A percentile compares a stretch with the other conserved stretches of the same genome.
Evolutionary conservation across 2,113 vertebrate genomes (phyloP).

Genomic region (Thomomys bottae): DNA sequence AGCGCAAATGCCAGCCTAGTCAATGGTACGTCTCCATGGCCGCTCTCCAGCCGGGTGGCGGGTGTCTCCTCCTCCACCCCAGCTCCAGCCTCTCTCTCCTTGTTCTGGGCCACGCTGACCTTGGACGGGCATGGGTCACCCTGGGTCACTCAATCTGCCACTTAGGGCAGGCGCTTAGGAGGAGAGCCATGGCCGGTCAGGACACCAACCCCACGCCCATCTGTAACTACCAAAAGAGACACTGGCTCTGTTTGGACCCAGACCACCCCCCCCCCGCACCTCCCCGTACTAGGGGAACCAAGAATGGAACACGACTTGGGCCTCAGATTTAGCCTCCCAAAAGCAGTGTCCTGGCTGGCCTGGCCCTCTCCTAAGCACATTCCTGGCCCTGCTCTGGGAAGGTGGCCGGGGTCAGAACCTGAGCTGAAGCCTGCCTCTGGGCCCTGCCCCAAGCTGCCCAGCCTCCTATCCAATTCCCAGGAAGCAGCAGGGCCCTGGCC

Average conservation of each 20-base stretch:
- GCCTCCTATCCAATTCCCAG: not conserved
- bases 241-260: not conserved
- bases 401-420: constrained; percentile 72
- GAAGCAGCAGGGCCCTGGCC: constrained; percentile 29
- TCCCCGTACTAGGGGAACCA: not conserved
- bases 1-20: constrained; percentile 96
- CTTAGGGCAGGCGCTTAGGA: constrained; percentile 61
- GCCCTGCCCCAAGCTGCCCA: constrained; percentile 1
- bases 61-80: constrained; percentile 77
- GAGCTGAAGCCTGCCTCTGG: constrained; percentile 56
- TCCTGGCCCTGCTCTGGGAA: constrained; percentile 54
- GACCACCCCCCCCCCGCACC: not conserved
- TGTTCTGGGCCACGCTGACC: constrained; percentile 77
- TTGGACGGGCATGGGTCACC: constrained; percentile 84
- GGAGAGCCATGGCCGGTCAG: constrained; percentile 57
- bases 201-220: accelerated
- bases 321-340: constrained; percentile 24
- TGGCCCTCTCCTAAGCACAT: constrained; percentile 79
- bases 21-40: constrained; percentile 97
- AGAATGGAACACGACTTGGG: not conserved
- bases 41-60: constrained; percentile 77
- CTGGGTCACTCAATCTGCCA: constrained; percentile 78
- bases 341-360: constrained; percentile 9
- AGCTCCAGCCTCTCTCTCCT: constrained; percentile 78
- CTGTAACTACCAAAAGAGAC: not conserved